phyloP scores from a whole-genome alignment of 2,797 vertebrate genomes.

The Sorex maritimensis region DNA sequence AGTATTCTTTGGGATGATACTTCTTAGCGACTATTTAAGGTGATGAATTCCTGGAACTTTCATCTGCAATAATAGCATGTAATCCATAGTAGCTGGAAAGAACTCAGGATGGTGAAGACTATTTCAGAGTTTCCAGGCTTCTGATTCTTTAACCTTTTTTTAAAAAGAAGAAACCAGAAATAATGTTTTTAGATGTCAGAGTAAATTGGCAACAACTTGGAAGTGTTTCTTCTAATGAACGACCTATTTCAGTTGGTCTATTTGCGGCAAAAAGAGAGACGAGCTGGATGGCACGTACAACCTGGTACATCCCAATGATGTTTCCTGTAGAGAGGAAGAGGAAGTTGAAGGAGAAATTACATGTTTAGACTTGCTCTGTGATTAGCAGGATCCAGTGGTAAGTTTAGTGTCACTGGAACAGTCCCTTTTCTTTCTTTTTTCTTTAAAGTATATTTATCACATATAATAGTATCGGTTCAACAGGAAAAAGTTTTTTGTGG shows the following conservation, averaged over 20 bases:
- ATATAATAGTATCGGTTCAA: conserved; percentile 37
- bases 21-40: conserved; percentile 59
- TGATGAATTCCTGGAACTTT: conserved; percentile 36
- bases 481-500: neutral
- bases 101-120: neutral
- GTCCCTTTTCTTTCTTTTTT: neutral
- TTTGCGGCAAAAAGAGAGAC: conserved; percentile 18
- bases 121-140: neutral
- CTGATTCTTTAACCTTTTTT: neutral
- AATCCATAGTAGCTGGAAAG: conserved; percentile 23
- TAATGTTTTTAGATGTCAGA: neutral
- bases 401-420: neutral
- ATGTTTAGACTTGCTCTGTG: neutral
- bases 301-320: neutral
- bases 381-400: neutral
- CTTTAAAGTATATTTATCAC: conserved; percentile 46
- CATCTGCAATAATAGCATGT: conserved; percentile 36
- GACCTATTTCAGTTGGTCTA: neutral
- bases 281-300: conserved; percentile 3
- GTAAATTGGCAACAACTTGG: conserved; percentile 16
- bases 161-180: neutral
- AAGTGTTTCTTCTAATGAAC: conserved; percentile 27
- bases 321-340: neutral
- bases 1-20: conserved; percentile 36
- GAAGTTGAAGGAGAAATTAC: neutral